Percentiles rank a stretch among this genome's conserved stretches.
Evolutionary conservation across 2,797 vertebrate species (phyloP).

Genomic region (Sebastes wilsoni): DNA sequence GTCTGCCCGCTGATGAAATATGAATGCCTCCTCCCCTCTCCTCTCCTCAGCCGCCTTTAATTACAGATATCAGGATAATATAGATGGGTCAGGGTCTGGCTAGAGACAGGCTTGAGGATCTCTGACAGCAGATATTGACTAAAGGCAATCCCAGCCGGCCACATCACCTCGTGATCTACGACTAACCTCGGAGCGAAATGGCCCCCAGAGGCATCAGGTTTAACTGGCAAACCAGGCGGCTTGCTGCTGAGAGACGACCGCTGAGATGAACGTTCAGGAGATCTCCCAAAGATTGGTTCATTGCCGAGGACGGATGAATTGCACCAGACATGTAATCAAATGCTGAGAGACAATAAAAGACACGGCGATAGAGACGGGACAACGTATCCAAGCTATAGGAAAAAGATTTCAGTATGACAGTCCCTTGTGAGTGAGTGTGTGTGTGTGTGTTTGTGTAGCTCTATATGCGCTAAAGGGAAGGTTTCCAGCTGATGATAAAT

Average conservation of each 20-base stretch:
- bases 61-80: conserved; percentile 59
- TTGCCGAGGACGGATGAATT: conserved; percentile 27
- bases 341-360: conserved; percentile 43
- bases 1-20: not conserved
- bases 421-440: not conserved
- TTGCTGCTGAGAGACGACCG: conserved; percentile 2
- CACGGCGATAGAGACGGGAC: conserved; percentile 21
- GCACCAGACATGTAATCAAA: conserved; percentile 47
- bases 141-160: conserved; percentile 19
- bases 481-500: conserved; percentile 72
- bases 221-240: conserved; percentile 19
- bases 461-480: conserved; percentile 29
- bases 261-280: conserved; percentile 15
- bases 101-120: conserved; percentile 31
- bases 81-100: conserved; percentile 25
- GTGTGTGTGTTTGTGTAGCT: not conserved
- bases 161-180: conserved; percentile 46
- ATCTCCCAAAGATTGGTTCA: conserved; percentile 23
- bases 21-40: not conserved
- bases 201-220: conserved; percentile 41
- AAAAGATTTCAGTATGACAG: conserved; percentile 7
- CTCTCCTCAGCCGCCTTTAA: conserved; percentile 50
- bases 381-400: not conserved
- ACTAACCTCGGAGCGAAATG: conserved; percentile 41
- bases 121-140: conserved; percentile 56